Percentiles rank a stretch among this genome's conserved stretches.
Conservation (phyloP, 2,888 invertebrate species). For the Clusia tigrina region DNA sequence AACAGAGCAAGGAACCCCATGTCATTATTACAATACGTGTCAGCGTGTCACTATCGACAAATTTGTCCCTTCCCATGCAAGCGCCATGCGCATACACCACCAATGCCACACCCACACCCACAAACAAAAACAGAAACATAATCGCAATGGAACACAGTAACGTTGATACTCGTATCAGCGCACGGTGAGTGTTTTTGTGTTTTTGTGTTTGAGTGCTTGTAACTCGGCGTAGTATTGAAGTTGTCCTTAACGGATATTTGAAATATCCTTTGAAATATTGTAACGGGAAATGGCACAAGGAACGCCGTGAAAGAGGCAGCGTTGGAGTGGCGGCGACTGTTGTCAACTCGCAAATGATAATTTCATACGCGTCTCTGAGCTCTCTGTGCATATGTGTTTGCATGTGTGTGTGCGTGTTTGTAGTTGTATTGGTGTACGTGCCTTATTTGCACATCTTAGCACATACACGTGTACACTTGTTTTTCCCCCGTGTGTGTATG, state of each 20-base stretch:
- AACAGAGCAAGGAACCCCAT: no score
- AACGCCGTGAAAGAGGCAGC: no score
- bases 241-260: constrained; percentile 42
- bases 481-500: constrained; percentile 6
- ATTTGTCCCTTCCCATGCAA: no score
- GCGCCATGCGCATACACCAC: no score
- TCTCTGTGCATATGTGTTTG: background rate
- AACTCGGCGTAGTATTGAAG: constrained; percentile 7
- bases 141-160: background rate
- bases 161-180: background rate
- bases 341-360: background rate
- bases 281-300: constrained; percentile 36
- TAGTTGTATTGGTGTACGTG: background rate
- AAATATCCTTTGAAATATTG: constrained; percentile 46
- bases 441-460: background rate
- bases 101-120: no score
- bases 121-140: no score
- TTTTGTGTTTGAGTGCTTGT: constrained; percentile 11
- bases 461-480: background rate
- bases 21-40: constrained; percentile 23
- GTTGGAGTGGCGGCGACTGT: background rate
- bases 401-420: background rate
- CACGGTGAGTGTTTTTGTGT: constrained; percentile 1
- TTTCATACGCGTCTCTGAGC: background rate
- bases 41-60: constrained; percentile 20